phyloP scores from a whole-genome alignment of 35 echinoderm and acorn worm species.

The Amphiura filiformis region DNA sequence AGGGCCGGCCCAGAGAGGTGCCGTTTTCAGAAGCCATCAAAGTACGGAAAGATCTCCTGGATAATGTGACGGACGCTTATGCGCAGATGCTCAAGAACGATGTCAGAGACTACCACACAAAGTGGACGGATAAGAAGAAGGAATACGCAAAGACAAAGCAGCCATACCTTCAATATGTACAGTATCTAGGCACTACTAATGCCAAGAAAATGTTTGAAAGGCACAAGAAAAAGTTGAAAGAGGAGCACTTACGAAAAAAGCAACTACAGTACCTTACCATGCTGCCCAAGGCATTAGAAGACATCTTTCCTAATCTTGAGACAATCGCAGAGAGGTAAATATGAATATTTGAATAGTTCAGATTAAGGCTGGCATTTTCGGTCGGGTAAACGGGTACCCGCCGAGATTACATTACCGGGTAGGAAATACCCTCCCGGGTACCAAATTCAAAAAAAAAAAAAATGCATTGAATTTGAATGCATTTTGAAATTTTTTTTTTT shows the following conservation, averaged over 20 bases:
- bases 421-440: too few species aligned
- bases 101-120: slow-evolving; percentile 78
- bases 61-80: slow-evolving; percentile 58
- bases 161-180: slow-evolving; percentile 35
- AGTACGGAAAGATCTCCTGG: slow-evolving; percentile 43
- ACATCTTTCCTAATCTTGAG: slow-evolving; percentile 68
- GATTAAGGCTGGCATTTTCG: too few species aligned
- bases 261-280: slow-evolving; percentile 47
- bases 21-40: slow-evolving; percentile 49
- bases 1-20: slow-evolving; percentile 59
- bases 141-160: slow-evolving; percentile 38
- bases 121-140: slow-evolving; percentile 72
- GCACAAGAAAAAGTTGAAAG: slow-evolving; percentile 67
- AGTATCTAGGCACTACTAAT: slow-evolving; percentile 35
- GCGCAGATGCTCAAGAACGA: slow-evolving; percentile 26
- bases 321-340: slow-evolving; percentile 66
- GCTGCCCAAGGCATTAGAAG: slow-evolving; percentile 62
- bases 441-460: too few species aligned
- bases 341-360: too few species aligned
- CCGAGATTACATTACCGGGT: too few species aligned
- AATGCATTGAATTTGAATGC: too few species aligned
- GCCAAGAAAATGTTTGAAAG: slow-evolving; percentile 66
- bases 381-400: too few species aligned
- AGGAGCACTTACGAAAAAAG: slow-evolving; percentile 64
- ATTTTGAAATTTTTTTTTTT: too few species aligned